A percentile compares a stretch with the other conserved stretches of the same genome.
Conservation (phyloP, 92 coral and sea anemone genomes). For the Palythoa caribaeorum region DNA sequence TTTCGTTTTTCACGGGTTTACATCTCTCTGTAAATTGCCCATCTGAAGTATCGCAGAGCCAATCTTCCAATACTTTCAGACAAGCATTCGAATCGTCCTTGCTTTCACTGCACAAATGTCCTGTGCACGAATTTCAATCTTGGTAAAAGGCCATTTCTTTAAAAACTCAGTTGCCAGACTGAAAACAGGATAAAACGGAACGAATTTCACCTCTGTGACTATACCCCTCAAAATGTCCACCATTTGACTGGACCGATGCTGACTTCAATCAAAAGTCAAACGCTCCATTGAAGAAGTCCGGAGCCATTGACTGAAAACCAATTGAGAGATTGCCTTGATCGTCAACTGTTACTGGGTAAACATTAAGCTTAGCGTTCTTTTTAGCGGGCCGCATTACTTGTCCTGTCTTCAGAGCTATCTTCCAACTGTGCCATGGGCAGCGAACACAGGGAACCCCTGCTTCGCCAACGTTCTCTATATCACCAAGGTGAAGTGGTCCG, state of each 20-base stretch:
- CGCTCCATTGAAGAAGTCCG: constrained; percentile 77
- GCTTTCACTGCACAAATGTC: too few relatives aligned
- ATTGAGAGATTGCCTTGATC: constrained; percentile 69
- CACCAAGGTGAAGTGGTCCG: constrained; percentile 92
- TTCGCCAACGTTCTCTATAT: constrained; percentile 85
- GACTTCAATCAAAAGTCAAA: constrained; percentile 60
- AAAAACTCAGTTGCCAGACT: too few relatives aligned
- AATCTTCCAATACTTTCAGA: too few relatives aligned
- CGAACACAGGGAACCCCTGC: constrained; percentile 78
- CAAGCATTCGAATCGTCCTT: too few relatives aligned
- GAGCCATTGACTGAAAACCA: constrained; percentile 72
- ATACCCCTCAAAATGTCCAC: not conserved
- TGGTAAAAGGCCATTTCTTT: too few relatives aligned
- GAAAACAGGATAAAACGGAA: too few relatives aligned
- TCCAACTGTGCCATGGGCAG: constrained; percentile 96
- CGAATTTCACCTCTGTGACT: too few relatives aligned
- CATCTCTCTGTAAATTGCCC: too few relatives aligned
- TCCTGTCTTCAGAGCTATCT: constrained; percentile 72
- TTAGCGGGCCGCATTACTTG: constrained; percentile 62
- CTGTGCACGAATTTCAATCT: too few relatives aligned
- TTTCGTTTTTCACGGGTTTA: too few relatives aligned
- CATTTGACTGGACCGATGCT: not conserved
- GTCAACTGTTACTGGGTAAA: constrained; percentile 76
- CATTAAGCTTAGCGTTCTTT: constrained; percentile 48
- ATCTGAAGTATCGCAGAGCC: too few relatives aligned